Evolutionary conservation across 1,140 invertebrate species (phyloP).

Genomic region (Drosophila orosa): DNA sequence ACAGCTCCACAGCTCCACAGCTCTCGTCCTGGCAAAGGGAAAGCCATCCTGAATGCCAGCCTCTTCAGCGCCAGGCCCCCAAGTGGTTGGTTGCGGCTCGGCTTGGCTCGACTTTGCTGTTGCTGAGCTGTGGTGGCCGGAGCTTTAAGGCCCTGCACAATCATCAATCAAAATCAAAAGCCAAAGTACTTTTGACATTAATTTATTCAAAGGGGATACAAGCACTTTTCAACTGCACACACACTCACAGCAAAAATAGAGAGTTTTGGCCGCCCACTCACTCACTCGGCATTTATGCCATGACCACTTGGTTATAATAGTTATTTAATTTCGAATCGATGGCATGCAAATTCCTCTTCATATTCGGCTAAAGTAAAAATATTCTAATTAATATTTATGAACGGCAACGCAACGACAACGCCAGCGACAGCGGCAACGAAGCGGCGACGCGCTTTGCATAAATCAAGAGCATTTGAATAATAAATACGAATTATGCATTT

Average conservation of each 20-base stretch:
- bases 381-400: conserved; percentile 77
- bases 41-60: conserved; percentile 42
- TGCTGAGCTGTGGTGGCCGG: conserved; percentile 7
- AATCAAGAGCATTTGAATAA: conserved; percentile 78
- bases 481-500: conserved; percentile 82
- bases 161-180: conserved; percentile 84
- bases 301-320: conserved; percentile 49
- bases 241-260: not conserved
- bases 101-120: conserved; percentile 20
- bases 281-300: conserved; percentile 51
- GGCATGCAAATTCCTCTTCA: conserved; percentile 32
- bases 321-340: conserved; percentile 58
- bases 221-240: conserved; percentile 61
- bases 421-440: not conserved
- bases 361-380: conserved; percentile 32
- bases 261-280: not conserved
- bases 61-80: conserved; percentile 29
- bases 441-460: conserved; percentile 63
- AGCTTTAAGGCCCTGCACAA: conserved; percentile 61
- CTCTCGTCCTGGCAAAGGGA: conserved; percentile 47
- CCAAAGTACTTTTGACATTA: conserved; percentile 84
- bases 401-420: conserved; percentile 8
- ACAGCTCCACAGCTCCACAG: not conserved
- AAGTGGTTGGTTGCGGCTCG: conserved; percentile 10
- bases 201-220: conserved; percentile 84